Evolutionary conservation across 2,113 vertebrate species (phyloP), one percentile per base, ranked within the genome.

Genomic region (Pseudolaguvia tuberculata): DNA sequence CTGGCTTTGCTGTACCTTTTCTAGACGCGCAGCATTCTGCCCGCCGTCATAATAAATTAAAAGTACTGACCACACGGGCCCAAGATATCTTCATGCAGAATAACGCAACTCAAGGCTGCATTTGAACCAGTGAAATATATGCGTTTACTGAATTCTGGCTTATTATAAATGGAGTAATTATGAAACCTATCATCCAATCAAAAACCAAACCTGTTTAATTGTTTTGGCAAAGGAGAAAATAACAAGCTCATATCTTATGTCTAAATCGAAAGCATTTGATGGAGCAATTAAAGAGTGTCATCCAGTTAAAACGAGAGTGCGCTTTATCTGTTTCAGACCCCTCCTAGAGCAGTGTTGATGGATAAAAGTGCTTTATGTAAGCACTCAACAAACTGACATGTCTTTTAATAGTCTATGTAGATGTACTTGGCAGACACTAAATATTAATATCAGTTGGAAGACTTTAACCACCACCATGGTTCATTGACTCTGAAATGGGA

Each of bases 331-430:
- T 50, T 27, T 29, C 11, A 7, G 15, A 50, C 15, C 63, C 63
- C 45, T 50, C 23, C 5, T n/a, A 67, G 45, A 67, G 63, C 5
- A 11, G 63, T 29, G 45, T 12, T 67, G 50, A 67, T 29, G 45
- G 45, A 18, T 66, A 48, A 65, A 25, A 66, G 39, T 66, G 61
- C 42, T 42, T n/a, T 15, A 21, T 21, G 62, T 17, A 25, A 17
- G 39, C 42, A 10, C 62, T 27, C 63, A 29, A 23, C 45, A 48
- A 66, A 48, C 45, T 48, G 63, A 18, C 45, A 48, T 48, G n/a
- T n/a, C 10, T 21, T 66, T 18, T 66, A 66, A 66, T 67, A 67
- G 15, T 11, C 23, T 5, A 50, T 65, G n/a, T 65, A 20, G 63
- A 23, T 29, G 15, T 12, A 23, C 45, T 50, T 66, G 21, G n/a